Base-by-base conservation (phyloP, 2,888 invertebrate species). In the Adelognathus sp. region DNA sequence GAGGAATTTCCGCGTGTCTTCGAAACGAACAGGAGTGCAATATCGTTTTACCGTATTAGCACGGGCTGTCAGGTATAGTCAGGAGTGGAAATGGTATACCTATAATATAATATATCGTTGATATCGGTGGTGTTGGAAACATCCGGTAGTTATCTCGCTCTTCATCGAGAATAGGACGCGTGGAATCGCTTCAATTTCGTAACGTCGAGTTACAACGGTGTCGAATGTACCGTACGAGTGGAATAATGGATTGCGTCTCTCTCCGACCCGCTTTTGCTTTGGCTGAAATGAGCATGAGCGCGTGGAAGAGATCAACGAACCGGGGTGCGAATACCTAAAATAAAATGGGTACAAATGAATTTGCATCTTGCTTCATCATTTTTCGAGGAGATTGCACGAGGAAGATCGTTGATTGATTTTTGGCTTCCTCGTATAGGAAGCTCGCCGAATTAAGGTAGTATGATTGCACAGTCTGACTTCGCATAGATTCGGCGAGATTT, bases 221-320 rank as follows among this genome's bases (percentile, higher is more conserved):
- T 27, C 18, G 41, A 67, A 11, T 18, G 18, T 54, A 24, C 9
- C n/a, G 29, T 54, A 27, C 27, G 16, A 6, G 16, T 18, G 24
- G 46, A 69, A 75, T 69, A 69, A 56, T 75, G 7, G 41, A 69
- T 66, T 24, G 29, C 16, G 33, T 31, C 24, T 54, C 6, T n/a
- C 21, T 64, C 16, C 39, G 36, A 39, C 29, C 54, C 4, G 27
- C 31, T 3, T 7, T 27, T n/a, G n/a, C n/a, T n/a, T n/a, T n/a
- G n/a, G n/a, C 14, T 61, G 52, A 0, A 70, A 74, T 64, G 66
- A 16, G 56, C 41, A 52, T 46, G 39, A 36, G 46, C 52, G 24
- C 31, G 52, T 33, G 24, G 61, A 41, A 14, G 27, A 52, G 52
- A 71, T 71, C 77, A 61, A 75, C 77, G 58, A 16, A 11, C 9